These are phyloP conservation scores for Eospalax fontanierii DNA, from an alignment of 2,797 vertebrate genomes.

Conservation along the genomic window DNA sequence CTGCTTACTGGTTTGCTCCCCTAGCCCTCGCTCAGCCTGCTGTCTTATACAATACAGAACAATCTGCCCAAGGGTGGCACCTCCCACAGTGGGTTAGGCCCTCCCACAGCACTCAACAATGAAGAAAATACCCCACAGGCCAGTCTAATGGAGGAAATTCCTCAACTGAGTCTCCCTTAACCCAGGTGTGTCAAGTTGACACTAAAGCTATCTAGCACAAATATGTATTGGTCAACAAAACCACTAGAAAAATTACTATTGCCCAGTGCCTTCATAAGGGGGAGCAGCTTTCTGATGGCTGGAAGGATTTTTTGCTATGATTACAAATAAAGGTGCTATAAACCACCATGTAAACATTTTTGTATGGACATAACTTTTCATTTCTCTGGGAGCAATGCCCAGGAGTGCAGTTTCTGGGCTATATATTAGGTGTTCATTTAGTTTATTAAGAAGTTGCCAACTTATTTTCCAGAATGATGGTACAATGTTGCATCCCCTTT, in stretches of 20 bases:
- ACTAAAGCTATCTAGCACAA: too few relatives aligned
- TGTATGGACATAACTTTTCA: neutral
- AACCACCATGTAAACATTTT: neutral
- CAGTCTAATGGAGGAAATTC: too few relatives aligned
- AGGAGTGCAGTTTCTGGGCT: neutral
- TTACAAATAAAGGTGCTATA: neutral
- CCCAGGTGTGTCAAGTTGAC: too few relatives aligned
- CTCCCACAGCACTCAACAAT: too few relatives aligned
- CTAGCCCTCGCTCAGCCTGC: too few relatives aligned
- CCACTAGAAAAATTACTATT: neutral
- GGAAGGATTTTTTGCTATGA: neutral
- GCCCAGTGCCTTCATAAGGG: neutral
- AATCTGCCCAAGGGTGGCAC: too few relatives aligned
- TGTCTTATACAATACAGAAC: too few relatives aligned
- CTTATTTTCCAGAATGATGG: neutral
- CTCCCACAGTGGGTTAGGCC: too few relatives aligned
- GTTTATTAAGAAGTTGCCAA: slow-evolving; percentile 37
- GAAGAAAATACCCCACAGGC: too few relatives aligned
- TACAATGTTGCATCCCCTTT: neutral
- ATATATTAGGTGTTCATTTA: neutral
- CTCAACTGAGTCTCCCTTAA: too few relatives aligned
- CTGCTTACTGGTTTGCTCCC: too few relatives aligned
- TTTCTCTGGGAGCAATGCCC: slow-evolving; percentile 31
- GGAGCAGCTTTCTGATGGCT: neutral
- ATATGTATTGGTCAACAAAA: slow-evolving; percentile 4